Evolutionary conservation across 2,113 vertebrate genomes (phyloP).

Genomic region (Polyodon spathula): DNA sequence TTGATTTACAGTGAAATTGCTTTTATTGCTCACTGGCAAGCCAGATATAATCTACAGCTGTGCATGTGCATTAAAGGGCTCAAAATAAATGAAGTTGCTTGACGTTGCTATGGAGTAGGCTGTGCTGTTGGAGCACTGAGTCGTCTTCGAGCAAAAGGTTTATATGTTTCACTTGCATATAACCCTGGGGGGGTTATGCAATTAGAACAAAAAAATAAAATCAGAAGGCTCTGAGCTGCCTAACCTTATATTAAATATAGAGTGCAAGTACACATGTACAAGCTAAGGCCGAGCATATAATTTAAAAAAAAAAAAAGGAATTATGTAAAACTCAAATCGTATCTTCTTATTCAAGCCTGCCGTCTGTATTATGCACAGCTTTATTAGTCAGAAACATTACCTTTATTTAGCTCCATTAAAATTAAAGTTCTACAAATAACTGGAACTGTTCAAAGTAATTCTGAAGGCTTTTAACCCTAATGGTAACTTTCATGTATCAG

Average conservation of each 20-base stretch:
- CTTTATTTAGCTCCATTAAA: conserved; percentile 13
- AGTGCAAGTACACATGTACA: conserved; percentile 8
- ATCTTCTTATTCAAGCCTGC: conserved; percentile 10
- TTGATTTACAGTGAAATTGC: no score
- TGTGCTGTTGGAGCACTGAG: no score
- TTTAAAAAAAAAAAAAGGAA: conserved; percentile 15
- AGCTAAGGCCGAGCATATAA: conserved; percentile 10
- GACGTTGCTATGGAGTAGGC: no score
- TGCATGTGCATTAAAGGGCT: no score
- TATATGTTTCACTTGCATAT: no score
- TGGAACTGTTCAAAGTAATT: conserved; percentile 16
- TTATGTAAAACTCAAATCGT: conserved; percentile 17
- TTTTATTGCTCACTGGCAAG: no score
- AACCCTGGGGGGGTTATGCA: no score
- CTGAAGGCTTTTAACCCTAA: conserved; percentile 11
- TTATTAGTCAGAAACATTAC: conserved; percentile 7
- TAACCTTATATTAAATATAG: conserved; percentile 6
- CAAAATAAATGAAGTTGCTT: no score
- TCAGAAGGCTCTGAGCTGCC: neutral
- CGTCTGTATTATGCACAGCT: conserved; percentile 7
- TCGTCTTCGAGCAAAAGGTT: no score
- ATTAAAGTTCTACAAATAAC: conserved; percentile 13
- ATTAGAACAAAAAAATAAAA: no score
- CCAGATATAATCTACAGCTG: no score
- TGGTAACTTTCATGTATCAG: conserved; percentile 17